Conservation (phyloP, 2,888 invertebrate genomes). For the Hylaea fasciaria region DNA sequence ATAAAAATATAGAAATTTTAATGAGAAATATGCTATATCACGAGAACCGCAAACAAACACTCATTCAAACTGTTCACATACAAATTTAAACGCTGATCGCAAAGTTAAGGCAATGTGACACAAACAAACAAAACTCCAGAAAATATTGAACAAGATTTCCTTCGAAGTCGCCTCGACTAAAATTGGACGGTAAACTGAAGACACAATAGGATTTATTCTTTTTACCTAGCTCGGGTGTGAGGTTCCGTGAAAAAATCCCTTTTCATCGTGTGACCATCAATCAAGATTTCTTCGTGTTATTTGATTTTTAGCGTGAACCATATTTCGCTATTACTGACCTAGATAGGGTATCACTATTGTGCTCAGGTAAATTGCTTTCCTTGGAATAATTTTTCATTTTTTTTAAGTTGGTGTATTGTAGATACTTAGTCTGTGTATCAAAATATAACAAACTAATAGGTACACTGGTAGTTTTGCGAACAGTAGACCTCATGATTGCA, state of each 20-base stretch:
- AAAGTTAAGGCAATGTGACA: slow-evolving; percentile 40
- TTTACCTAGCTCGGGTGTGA: slow-evolving; percentile 50
- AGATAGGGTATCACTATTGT: slow-evolving; percentile 39
- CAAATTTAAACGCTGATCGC: slow-evolving; percentile 34
- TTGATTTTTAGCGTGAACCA: slow-evolving; percentile 47
- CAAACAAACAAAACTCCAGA: slow-evolving; percentile 60
- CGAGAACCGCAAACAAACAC: too few relatives aligned
- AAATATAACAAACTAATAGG: too few relatives aligned
- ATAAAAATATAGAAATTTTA: too few relatives aligned
- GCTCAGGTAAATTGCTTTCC: slow-evolving; percentile 27
- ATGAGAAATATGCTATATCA: too few relatives aligned
- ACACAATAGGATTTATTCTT: slow-evolving; percentile 63
- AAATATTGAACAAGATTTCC: slow-evolving; percentile 74
- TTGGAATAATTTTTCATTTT: slow-evolving; percentile 24
- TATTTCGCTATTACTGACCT: slow-evolving; percentile 36
- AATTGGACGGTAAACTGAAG: slow-evolving; percentile 74
- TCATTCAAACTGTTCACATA: too few relatives aligned
- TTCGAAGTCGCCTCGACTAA: slow-evolving; percentile 68
- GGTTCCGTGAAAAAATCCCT: slow-evolving; percentile 38
- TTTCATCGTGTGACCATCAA: slow-evolving; percentile 58
- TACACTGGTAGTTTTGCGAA: too few relatives aligned
- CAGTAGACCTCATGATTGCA: too few relatives aligned
- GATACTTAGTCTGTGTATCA: too few relatives aligned
- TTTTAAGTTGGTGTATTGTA: slow-evolving; percentile 2
- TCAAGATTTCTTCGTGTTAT: slow-evolving; percentile 57